Evolutionary conservation across 2,888 invertebrate genomes (phyloP).

Genomic region (Agonopterix alstromeriana): DNA sequence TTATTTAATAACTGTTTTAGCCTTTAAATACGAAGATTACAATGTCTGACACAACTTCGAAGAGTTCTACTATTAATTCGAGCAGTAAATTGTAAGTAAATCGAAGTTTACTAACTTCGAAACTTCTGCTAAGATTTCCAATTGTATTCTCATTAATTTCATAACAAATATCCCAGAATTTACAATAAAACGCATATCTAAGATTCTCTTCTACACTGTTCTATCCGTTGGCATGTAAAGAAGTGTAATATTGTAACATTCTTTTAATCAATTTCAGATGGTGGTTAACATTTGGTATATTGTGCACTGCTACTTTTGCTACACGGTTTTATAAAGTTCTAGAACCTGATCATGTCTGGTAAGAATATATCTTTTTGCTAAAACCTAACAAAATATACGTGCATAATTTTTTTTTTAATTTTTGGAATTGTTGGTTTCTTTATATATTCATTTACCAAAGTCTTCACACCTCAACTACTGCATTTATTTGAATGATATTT

Average conservation of each 20-base stretch:
- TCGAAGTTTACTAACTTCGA: background rate
- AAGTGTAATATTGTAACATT: background rate
- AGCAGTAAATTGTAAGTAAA: constrained; percentile 17
- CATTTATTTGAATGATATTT: too few species aligned
- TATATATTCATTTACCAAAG: too few species aligned
- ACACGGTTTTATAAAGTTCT: constrained; percentile 93
- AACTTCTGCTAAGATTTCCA: too few species aligned
- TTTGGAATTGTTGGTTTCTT: too few species aligned
- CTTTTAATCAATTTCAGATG: constrained; percentile 41
- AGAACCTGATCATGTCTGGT: constrained; percentile 97
- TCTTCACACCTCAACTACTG: too few species aligned
- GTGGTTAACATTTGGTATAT: constrained; percentile 81
- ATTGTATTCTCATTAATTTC: too few species aligned
- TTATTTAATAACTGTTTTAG: background rate
- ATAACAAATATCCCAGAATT: too few species aligned
- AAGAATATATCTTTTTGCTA: constrained; percentile 32
- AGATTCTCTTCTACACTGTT: too few species aligned
- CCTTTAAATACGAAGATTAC: background rate
- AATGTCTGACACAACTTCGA: constrained; percentile 17
- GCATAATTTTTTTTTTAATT: too few species aligned
- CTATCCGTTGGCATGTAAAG: too few species aligned
- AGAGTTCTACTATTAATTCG: constrained; percentile 1
- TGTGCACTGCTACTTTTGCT: constrained; percentile 81
- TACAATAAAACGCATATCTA: background rate
- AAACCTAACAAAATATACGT: too few species aligned